Conservation (phyloP, 30 jellyfish, hydroid and myxozoan species). For the Clytia hemisphaerica region DNA sequence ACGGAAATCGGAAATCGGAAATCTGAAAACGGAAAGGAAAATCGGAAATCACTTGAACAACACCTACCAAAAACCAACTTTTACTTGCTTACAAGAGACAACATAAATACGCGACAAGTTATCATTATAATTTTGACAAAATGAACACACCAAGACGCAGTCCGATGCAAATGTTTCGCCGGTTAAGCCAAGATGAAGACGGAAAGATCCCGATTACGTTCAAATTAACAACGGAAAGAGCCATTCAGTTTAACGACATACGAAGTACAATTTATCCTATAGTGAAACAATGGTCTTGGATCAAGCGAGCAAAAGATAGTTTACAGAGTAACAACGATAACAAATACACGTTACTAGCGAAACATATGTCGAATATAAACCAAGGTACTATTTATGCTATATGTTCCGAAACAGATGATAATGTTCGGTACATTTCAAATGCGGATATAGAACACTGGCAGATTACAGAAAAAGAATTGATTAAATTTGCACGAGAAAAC, state of each 20-base stretch:
- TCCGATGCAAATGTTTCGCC: conserved; percentile 28
- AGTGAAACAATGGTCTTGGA: conserved; percentile 25
- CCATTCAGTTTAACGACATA: conserved; percentile 12
- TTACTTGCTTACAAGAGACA: no score
- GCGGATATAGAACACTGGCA: conserved; percentile 29
- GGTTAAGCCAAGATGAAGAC: conserved; percentile 25
- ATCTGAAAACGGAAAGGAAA: no score
- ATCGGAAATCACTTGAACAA: no score
- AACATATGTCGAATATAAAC: conserved; percentile 4
- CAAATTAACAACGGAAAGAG: conserved; percentile 1
- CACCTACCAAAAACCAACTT: no score
- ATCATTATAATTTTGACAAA: no score
- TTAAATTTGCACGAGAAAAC: conserved; percentile 29
- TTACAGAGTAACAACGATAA: not conserved
- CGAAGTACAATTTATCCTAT: conserved; percentile 27
- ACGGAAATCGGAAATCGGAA: no score
- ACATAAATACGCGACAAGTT: no score
- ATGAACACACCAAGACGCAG: no score
- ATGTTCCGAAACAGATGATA: conserved; percentile 11
- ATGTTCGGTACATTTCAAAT: conserved; percentile 21
- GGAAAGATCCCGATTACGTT: not conserved
- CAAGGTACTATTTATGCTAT: conserved; percentile 18
- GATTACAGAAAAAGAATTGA: conserved; percentile 23
- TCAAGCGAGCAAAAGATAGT: conserved; percentile 20
- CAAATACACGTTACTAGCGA: not conserved